Conservation (phyloP, 2,888 invertebrate species). For the Caenorhabditis sp. region DNA sequence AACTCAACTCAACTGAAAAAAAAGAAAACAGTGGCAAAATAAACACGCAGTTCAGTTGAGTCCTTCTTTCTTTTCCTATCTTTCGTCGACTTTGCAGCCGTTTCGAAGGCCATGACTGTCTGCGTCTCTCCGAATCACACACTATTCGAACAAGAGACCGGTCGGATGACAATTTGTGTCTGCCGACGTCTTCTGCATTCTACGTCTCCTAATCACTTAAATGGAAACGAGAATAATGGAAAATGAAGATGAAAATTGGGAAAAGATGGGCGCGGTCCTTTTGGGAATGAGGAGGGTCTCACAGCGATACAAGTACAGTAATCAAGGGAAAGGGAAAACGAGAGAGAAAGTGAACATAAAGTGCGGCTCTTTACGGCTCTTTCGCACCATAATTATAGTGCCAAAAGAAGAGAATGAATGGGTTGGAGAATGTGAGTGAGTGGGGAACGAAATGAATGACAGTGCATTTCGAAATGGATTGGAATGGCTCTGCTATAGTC, state of each 20-base stretch:
- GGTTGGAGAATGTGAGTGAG: not conserved
- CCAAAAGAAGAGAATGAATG: not conserved
- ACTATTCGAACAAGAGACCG: constrained; percentile 28
- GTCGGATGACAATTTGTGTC: constrained; percentile 48
- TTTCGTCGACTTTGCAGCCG: constrained; percentile 46
- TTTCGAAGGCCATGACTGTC: constrained; percentile 51
- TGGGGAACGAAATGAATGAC: not conserved
- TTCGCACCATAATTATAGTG: not conserved
- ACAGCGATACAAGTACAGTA: not conserved
- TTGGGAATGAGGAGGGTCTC: not conserved
- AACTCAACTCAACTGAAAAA: too few relatives aligned
- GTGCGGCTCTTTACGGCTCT: not conserved
- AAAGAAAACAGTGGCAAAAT: constrained; percentile 19
- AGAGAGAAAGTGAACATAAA: not conserved
- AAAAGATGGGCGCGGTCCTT: constrained; percentile 38
- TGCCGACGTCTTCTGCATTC: constrained; percentile 11
- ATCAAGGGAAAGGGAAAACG: not conserved
- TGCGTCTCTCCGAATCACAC: constrained; percentile 27
- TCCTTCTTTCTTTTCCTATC: constrained; percentile 27
- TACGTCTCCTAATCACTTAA: constrained; percentile 58
- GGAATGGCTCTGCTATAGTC: not conserved
- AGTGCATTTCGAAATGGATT: not conserved
- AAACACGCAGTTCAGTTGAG: too few relatives aligned
- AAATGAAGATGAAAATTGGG: constrained; percentile 28
- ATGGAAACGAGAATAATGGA: constrained; percentile 12